Percentiles rank a stretch among this genome's conserved stretches.
These are phyloP conservation scores for Nerophis lumbriciformis DNA, from an alignment of 2,113 vertebrate species.

Conservation along the genomic window DNA sequence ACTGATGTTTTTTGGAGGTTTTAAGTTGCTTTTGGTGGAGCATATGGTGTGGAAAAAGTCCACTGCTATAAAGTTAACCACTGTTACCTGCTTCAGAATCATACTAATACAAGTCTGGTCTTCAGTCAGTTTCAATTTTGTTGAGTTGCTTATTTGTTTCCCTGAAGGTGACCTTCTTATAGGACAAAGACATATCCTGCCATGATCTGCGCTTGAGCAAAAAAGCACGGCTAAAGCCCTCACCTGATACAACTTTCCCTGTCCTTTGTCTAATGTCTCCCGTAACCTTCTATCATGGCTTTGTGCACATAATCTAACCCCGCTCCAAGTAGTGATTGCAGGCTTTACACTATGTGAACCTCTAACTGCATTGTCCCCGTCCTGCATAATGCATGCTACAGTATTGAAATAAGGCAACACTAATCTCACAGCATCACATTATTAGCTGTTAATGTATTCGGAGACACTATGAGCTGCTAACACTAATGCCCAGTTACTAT, in stretches of 20 bases:
- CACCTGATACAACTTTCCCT: constrained; percentile 38
- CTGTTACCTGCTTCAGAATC: too few relatives aligned
- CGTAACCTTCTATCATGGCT: constrained; percentile 56
- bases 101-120: not conserved
- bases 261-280: constrained; percentile 30
- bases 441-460: constrained; percentile 65
- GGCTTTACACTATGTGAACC: not conserved
- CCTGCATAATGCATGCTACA: constrained; percentile 32
- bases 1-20: too few relatives aligned
- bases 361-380: constrained; percentile 7
- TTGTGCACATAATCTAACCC: constrained; percentile 32
- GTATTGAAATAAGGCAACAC: constrained; percentile 56
- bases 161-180: not conserved
- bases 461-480: constrained; percentile 66
- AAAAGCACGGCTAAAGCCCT: constrained; percentile 51
- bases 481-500: constrained; percentile 59
- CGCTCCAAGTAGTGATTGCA: not conserved
- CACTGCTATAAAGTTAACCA: too few relatives aligned
- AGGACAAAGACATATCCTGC: not conserved
- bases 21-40: too few relatives aligned
- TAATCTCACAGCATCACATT: constrained; percentile 61
- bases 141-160: not conserved
- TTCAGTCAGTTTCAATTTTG: not conserved
- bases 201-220: constrained; percentile 18
- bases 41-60: too few relatives aligned